A percentile compares a stretch with the other conserved stretches of the same genome.
These are phyloP conservation scores for Oceanites oceanicus DNA, from an alignment of 2,113 vertebrate species.

Conservation along the genomic window DNA sequence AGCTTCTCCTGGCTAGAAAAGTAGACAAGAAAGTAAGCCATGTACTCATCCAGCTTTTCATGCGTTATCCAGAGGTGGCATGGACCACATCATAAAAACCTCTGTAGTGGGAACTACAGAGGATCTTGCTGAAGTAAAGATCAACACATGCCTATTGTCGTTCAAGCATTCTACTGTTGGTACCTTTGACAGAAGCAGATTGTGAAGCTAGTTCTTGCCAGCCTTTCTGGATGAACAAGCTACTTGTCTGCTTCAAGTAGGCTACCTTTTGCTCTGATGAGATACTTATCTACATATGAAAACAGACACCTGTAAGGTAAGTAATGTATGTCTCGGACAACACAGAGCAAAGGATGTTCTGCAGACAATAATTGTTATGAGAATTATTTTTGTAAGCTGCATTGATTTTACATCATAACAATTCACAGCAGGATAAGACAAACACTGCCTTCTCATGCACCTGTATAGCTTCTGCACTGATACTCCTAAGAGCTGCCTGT, in stretches of 20 bases:
- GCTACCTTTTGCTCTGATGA: background rate
- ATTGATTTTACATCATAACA: background rate
- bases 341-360: background rate
- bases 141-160: background rate
- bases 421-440: background rate
- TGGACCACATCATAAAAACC: background rate
- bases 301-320: background rate
- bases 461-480: background rate
- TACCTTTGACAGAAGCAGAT: background rate
- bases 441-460: background rate
- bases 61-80: background rate
- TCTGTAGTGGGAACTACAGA: background rate
- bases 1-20: background rate
- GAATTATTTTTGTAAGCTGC: background rate
- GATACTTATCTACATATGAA: background rate
- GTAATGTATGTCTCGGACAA: background rate
- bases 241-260: background rate
- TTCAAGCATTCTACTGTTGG: background rate
- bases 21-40: background rate
- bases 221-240: background rate
- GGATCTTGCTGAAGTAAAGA: background rate
- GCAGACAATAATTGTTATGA: background rate
- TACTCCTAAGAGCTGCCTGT: background rate
- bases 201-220: background rate
- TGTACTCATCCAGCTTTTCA: background rate